Evolutionary conservation across 2,797 vertebrate species (phyloP).

Genomic region (Aphelocoma californica): DNA sequence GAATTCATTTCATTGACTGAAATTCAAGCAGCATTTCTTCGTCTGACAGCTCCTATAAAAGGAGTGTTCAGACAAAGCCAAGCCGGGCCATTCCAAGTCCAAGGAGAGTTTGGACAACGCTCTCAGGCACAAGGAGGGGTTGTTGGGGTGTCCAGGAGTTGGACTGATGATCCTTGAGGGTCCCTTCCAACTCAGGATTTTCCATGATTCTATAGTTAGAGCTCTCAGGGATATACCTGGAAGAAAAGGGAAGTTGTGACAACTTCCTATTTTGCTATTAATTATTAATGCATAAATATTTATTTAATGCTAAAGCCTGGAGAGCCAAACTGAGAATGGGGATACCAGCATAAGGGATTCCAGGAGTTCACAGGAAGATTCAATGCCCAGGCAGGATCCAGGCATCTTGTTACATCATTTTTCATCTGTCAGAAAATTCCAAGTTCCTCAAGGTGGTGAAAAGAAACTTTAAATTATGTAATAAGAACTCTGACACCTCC

Average conservation of each 20-base stretch:
- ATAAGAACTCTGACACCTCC: neutral
- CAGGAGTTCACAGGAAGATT: neutral
- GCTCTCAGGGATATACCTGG: neutral
- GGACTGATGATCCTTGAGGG: neutral
- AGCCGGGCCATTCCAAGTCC: neutral
- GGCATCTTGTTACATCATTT: neutral
- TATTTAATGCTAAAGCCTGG: neutral
- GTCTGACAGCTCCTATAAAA: neutral
- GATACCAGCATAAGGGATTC: neutral
- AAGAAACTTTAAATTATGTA: neutral
- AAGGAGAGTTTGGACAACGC: neutral
- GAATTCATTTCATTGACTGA: neutral
- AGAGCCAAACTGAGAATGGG: neutral
- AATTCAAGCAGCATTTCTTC: neutral
- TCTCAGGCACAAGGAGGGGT: neutral
- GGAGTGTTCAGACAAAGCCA: neutral
- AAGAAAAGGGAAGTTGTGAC: neutral
- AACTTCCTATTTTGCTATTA: neutral
- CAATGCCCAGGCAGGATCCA: neutral
- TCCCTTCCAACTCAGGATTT: neutral
- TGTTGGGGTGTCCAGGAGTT: neutral
- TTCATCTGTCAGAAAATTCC: slow-evolving; percentile 42
- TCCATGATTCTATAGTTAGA: neutral
- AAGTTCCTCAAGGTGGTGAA: slow-evolving; percentile 3
- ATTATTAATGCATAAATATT: neutral